A percentile compares a stretch with the other conserved stretches of the same genome.
Evolutionary conservation across 2,113 vertebrate species (phyloP).

Genomic region (Ammodytes marinus): DNA sequence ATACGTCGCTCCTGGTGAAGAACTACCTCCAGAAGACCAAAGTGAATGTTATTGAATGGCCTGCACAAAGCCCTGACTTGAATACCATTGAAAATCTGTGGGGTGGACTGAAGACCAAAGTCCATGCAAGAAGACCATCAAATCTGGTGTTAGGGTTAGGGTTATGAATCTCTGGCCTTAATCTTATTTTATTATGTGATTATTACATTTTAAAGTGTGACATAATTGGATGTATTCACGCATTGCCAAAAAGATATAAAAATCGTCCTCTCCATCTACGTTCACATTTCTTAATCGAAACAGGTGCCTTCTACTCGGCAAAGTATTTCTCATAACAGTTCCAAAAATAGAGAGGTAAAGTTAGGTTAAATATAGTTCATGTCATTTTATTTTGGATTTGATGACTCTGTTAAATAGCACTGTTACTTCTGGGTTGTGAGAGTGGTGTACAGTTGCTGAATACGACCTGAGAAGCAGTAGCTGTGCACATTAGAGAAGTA

Average conservation of each 20-base stretch:
- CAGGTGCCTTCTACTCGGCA: slow-evolving; percentile 56
- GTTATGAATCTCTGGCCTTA: too few species aligned
- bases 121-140: too few species aligned
- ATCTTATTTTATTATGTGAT: background rate
- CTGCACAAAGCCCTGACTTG: too few species aligned
- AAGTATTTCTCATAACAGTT: slow-evolving; percentile 54
- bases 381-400: slow-evolving; percentile 80
- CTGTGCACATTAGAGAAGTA: slow-evolving; percentile 69
- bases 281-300: slow-evolving; percentile 65
- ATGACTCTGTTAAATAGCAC: slow-evolving; percentile 77
- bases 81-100: too few species aligned
- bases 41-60: background rate
- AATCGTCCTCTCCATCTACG: slow-evolving; percentile 22
- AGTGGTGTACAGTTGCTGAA: slow-evolving; percentile 66
- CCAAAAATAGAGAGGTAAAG: slow-evolving; percentile 73
- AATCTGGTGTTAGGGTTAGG: too few species aligned
- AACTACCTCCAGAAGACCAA: too few species aligned
- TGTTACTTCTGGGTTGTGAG: slow-evolving; percentile 69
- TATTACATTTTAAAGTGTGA: background rate
- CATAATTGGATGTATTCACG: background rate
- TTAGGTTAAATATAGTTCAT: slow-evolving; percentile 74
- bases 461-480: slow-evolving; percentile 61
- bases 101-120: too few species aligned
- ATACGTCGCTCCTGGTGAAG: too few species aligned
- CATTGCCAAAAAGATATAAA: background rate